phyloP scores from a whole-genome alignment of 1,140 invertebrate genomes.

The Brachionus plicatilis region DNA sequence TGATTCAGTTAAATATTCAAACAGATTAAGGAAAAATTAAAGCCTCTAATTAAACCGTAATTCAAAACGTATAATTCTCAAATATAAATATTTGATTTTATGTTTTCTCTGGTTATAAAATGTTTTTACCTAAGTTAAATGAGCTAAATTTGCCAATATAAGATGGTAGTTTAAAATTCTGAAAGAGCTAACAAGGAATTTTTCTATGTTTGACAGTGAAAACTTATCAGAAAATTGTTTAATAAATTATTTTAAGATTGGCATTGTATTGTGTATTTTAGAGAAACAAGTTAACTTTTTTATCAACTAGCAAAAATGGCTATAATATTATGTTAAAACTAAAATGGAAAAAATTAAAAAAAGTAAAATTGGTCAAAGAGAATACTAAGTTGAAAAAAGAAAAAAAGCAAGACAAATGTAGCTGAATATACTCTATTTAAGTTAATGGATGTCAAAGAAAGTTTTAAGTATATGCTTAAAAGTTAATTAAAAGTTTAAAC shows the following conservation, averaged over 20 bases:
- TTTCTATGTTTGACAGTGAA: too few species aligned
- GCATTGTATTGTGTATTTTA: too few species aligned
- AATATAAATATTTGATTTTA: not conserved
- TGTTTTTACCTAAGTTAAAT: not conserved
- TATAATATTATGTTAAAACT: too few species aligned
- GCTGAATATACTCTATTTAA: not conserved
- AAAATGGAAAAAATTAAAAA: too few species aligned
- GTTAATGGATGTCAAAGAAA: not conserved
- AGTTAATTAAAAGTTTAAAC: not conserved
- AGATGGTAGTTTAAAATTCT: too few species aligned
- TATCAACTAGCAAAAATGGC: too few species aligned
- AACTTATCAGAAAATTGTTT: not conserved
- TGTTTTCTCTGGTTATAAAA: not conserved
- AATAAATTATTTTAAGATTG: not conserved
- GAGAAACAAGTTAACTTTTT: not conserved
- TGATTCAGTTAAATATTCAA: not conserved
- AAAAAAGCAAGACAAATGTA: not conserved
- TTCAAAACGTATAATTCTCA: not conserved
- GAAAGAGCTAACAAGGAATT: too few species aligned
- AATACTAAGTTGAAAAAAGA: not conserved
- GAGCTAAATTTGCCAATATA: not conserved
- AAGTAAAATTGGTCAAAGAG: not conserved
- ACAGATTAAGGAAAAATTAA: not conserved
- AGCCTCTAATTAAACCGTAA: not conserved
- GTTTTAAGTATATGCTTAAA: not conserved